These are phyloP conservation scores for Megaustenia siamemsis DNA, from an alignment of 2,888 invertebrate species.

Conservation along the genomic window DNA sequence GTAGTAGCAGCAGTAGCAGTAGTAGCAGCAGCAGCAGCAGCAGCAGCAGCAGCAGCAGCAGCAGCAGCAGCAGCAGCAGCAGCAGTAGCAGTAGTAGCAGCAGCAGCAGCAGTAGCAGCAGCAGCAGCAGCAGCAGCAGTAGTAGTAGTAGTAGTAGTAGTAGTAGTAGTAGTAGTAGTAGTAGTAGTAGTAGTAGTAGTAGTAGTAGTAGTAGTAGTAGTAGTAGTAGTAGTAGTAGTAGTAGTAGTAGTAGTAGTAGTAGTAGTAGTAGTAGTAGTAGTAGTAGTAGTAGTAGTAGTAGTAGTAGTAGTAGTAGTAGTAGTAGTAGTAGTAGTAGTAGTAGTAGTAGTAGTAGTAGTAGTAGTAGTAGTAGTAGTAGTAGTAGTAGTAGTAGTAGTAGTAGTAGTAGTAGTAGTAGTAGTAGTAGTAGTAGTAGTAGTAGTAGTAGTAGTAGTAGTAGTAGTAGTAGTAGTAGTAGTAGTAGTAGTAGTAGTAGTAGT, in stretches of 20 bases:
- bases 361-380: not conserved
- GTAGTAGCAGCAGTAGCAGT: not conserved
- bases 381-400: conserved; percentile 6
- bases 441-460: no score
- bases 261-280: conserved; percentile 44
- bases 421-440: no score
- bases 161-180: conserved; percentile 39
- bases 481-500: no score
- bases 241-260: conserved; percentile 45
- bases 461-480: no score
- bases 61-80: not conserved
- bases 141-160: conserved; percentile 26
- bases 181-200: conserved; percentile 29
- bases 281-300: conserved; percentile 48
- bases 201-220: conserved; percentile 29
- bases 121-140: conserved; percentile 37
- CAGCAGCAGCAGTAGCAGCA: conserved; percentile 17
- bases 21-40: not conserved
- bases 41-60: not conserved
- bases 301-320: conserved; percentile 48
- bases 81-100: not conserved
- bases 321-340: conserved; percentile 16
- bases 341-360: conserved; percentile 6
- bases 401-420: not conserved
- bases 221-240: conserved; percentile 19